These are phyloP conservation scores for Carcina quercana DNA, from an alignment of 2,888 invertebrate species.

Conservation along the genomic window DNA sequence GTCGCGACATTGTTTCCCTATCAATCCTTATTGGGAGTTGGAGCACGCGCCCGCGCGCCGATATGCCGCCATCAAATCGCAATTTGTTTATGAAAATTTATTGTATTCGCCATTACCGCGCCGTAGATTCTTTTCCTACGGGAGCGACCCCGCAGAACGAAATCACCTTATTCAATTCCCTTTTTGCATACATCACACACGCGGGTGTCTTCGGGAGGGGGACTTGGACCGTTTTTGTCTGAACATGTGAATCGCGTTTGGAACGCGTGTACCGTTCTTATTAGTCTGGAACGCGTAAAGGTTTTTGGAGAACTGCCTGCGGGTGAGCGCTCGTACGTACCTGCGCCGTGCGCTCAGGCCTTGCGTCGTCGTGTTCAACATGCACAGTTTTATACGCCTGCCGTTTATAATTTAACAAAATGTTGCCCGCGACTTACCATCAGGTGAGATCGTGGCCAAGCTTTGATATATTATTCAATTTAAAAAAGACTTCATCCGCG, in stretches of 20 bases:
- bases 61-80: constrained; percentile 69
- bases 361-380: no score
- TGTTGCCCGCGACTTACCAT: no score
- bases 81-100: constrained; percentile 76
- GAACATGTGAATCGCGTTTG: constrained; percentile 72
- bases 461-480: no score
- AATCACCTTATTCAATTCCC: constrained; percentile 75
- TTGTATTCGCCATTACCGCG: constrained; percentile 73
- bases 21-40: constrained; percentile 69
- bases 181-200: constrained; percentile 73
- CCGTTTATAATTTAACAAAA: no score
- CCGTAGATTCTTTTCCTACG: constrained; percentile 70
- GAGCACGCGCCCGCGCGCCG: constrained; percentile 50
- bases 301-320: constrained; percentile 56
- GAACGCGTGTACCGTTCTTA: constrained; percentile 65
- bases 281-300: constrained; percentile 65
- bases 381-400: no score
- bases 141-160: constrained; percentile 66
- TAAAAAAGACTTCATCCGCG: no score
- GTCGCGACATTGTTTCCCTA: constrained; percentile 70
- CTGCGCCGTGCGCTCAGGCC: no score
- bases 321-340: constrained; percentile 18
- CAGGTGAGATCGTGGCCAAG: no score
- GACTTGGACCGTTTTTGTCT: constrained; percentile 59
- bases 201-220: constrained; percentile 54